Evolutionary conservation across 2,888 invertebrate genomes (phyloP).

Genomic region (Ethmia dodecea): DNA sequence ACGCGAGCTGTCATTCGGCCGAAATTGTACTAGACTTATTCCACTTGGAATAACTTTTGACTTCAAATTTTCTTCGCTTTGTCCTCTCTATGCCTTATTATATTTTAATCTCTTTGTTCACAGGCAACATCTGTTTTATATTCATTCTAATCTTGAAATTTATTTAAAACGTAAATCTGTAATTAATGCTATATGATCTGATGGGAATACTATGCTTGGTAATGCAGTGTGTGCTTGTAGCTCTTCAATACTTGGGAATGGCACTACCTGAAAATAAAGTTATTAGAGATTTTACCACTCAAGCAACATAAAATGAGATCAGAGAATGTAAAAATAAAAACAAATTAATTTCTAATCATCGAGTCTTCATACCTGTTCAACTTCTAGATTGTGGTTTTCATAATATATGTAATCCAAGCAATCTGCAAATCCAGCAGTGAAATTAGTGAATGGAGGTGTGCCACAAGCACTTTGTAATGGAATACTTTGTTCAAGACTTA

Average conservation of each 20-base stretch:
- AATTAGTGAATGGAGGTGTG: slow-evolving; percentile 90
- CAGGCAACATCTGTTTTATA: too few relatives aligned
- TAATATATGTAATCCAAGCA: slow-evolving; percentile 96
- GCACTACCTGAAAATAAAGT: slow-evolving; percentile 80
- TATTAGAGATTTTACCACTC: too few relatives aligned
- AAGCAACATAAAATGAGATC: too few relatives aligned
- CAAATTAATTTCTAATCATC: too few relatives aligned
- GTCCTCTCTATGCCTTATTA: too few relatives aligned
- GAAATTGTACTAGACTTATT: too few relatives aligned
- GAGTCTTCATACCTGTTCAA: slow-evolving; percentile 84
- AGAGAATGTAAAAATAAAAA: too few relatives aligned
- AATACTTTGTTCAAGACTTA: slow-evolving; percentile 81
- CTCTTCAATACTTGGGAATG: slow-evolving; percentile 88
- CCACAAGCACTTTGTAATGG: slow-evolving; percentile 88
- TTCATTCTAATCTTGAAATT: background rate
- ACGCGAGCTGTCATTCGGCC: too few relatives aligned
- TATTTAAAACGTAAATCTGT: slow-evolving; percentile 81
- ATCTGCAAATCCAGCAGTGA: slow-evolving; percentile 87
- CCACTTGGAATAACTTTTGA: too few relatives aligned
- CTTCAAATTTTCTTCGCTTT: too few relatives aligned
- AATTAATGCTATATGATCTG: slow-evolving; percentile 94
- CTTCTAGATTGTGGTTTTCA: slow-evolving; percentile 79
- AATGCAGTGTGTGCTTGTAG: slow-evolving; percentile 85
- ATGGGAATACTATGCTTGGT: slow-evolving; percentile 93
- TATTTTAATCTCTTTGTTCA: too few relatives aligned